Evolutionary conservation across 2,113 vertebrate genomes (phyloP), one percentile per base, ranked within the genome.

Genomic region (Lepisosteus oculatus): DNA sequence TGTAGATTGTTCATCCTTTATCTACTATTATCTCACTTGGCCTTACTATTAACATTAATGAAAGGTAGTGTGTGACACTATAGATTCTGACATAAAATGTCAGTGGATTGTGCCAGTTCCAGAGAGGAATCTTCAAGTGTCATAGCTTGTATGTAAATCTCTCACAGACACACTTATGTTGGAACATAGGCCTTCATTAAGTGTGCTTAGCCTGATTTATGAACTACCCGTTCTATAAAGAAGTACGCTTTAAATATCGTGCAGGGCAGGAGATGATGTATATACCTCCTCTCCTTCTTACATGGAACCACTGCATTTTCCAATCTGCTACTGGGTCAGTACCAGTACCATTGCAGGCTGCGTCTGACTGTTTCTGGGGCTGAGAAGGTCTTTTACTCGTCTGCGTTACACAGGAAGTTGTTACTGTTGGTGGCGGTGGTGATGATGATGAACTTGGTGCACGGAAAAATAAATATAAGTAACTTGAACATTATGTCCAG

Each of bases 121-220:
- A 83, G 61, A 5, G 67, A 81, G 80, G 72, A 73, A 51, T 63
- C 73, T 79, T 79, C 72, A 77, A 41, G 68, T 80, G 79, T 89
- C 86, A 86, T 83, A 88, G 84, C 80, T 76, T 72, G 79, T 82
- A 88, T 87, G 88, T 88, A 88, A 87, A 88, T 88, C 81, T 86
- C 74, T 51, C 3, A 67, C 43, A 59, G 71, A 74, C 12, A 15
- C 64, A 66, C 66, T 75, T 73, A 45, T 56, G 67, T 29, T 72
- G 55, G 80, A 85, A 82, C 76, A 77, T 63, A 77, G 83, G 81
- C 84, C 85, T 90, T 89, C 87, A 86, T 88, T 88, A 87, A 88
- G 83, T 86, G 83, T 75, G 76, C 84, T 83, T 63, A 63, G 70
- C 73, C 74, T 86, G 88, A 91, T 91, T 92, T 91, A 91, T 90